Evolutionary conservation across 2,888 invertebrate genomes (phyloP), one percentile per base, ranked within the genome.

Genomic region (Tortrix viridana): DNA sequence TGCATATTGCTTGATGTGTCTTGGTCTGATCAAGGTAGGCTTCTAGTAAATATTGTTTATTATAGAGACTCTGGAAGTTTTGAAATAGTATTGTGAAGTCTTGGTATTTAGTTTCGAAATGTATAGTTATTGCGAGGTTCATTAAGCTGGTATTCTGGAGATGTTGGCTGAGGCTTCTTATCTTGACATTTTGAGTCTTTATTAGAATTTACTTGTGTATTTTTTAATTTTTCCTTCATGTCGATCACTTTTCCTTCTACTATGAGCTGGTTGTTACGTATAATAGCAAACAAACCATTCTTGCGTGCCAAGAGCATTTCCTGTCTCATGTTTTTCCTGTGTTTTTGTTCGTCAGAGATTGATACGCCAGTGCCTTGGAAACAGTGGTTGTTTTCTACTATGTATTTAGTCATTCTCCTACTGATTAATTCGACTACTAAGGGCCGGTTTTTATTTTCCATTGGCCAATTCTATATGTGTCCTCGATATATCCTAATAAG

Each of bases 31-130:
- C 43, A 32, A 65, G 7, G 20, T 58, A 65, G 0, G 53, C 14
- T 46, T 65, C 60, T 19, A 65, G 6, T n/a, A 61, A n/a, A n/a
- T 61, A 44, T 49, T 61, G 57, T 61, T 67, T 67, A 18, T 67
- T 67, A 43, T 56, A 49, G 1, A 65, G 2, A 22, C 67, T 67
- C 59, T 67, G 62, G 0, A 65, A n/a, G 38, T 67, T 67, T 19
- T 67, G 65, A 16, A 57, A 65, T 6, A 63, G 43, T 18, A 56
- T 23, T 5, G 5, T 23, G 6, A 23, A 44, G 44, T 44, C 18
- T 19, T 9, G 7, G 44, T 44, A 6, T 44, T 44, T 19, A 19
- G 44, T 18, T 44, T 44, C 44, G 44, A 44, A 44, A 44, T 18
- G 44, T 9, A 6, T 19, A 9, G 9, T 9, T 44, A 2, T 7